These are phyloP conservation scores for Sebastiscus albofasciatus DNA, from an alignment of 2,797 vertebrate species.

Conservation along the genomic window DNA sequence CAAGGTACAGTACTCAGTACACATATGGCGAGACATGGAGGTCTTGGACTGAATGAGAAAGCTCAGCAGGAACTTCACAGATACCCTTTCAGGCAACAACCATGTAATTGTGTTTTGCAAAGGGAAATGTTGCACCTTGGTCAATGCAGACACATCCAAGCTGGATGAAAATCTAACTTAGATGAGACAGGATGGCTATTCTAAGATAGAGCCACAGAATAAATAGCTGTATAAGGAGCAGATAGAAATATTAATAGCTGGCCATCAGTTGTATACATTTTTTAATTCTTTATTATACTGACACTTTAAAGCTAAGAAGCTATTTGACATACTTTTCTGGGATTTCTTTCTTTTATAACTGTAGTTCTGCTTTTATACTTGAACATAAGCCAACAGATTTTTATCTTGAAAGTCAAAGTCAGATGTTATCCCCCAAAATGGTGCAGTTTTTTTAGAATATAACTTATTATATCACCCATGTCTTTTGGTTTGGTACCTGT, in stretches of 20 bases:
- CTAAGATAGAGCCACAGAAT: neutral
- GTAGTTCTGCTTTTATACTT: neutral
- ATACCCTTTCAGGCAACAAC: neutral
- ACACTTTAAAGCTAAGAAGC: neutral
- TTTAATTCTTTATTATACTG: neutral
- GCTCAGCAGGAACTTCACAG: neutral
- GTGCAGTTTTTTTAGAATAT: neutral
- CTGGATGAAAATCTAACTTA: neutral
- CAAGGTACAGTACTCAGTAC: neutral
- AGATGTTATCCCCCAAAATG: too few species aligned
- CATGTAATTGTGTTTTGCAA: neutral
- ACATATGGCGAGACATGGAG: neutral
- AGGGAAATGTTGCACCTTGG: neutral
- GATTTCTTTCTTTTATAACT: neutral
- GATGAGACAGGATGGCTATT: too few species aligned
- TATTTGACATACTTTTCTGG: neutral
- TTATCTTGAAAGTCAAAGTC: neutral
- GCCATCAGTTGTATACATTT: neutral
- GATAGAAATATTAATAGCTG: neutral
- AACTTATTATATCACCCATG: neutral
- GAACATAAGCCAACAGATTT: neutral
- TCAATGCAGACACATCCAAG: neutral
- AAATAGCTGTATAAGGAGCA: neutral
- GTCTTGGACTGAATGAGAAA: slow-evolving; percentile 17
- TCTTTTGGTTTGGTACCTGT: neutral